These are phyloP conservation scores for Odontamblyopus rebecca DNA, from an alignment of 2,797 vertebrate species.

Conservation along the genomic window DNA sequence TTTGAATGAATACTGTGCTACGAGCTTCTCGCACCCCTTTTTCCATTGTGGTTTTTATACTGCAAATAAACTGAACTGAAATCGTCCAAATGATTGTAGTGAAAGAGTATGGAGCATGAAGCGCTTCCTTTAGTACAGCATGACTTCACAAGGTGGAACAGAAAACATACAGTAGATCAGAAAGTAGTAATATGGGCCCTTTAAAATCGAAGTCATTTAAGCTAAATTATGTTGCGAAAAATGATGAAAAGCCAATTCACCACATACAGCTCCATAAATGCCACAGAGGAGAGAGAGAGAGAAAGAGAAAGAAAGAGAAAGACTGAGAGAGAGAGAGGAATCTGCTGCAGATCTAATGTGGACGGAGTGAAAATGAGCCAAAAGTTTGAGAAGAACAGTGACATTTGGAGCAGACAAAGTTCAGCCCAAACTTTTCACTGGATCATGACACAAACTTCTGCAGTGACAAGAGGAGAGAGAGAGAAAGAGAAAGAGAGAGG, in stretches of 20 bases:
- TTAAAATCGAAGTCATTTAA: too few relatives aligned
- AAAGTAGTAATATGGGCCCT: too few relatives aligned
- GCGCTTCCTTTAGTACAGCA: too few relatives aligned
- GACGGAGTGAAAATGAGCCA: neutral
- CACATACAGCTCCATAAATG: neutral
- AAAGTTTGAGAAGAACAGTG: neutral
- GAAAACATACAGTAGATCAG: too few relatives aligned
- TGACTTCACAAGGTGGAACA: too few relatives aligned
- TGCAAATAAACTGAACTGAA: too few relatives aligned
- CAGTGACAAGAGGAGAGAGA: neutral
- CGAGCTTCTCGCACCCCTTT: too few relatives aligned
- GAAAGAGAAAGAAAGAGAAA: neutral
- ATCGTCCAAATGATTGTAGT: too few relatives aligned
- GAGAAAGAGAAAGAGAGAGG: neutral
- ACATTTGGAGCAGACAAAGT: conserved; percentile 1
- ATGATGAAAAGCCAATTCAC: neutral
- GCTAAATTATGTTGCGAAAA: neutral
- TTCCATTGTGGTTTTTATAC: too few relatives aligned
- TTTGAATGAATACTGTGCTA: too few relatives aligned
- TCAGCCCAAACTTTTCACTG: neutral
- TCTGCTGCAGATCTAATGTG: neutral
- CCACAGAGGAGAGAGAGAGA: neutral
- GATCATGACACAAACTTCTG: neutral
- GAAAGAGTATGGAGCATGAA: too few relatives aligned
- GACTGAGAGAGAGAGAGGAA: neutral